These are phyloP conservation scores for Chlorops oryzae DNA, from an alignment of 1,140 invertebrate species.

Conservation along the genomic window DNA sequence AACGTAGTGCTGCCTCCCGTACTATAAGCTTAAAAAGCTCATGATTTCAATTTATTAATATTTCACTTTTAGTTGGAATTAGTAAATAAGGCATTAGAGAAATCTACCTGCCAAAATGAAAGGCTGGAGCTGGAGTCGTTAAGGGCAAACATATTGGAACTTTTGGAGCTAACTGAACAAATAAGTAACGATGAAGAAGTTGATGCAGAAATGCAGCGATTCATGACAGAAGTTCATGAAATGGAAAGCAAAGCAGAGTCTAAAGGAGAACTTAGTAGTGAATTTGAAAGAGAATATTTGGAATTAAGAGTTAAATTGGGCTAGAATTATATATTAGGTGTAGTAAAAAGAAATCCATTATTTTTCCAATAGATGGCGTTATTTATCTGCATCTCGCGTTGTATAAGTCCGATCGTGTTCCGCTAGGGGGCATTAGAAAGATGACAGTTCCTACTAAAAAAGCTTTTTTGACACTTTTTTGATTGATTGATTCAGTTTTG, in stretches of 20 bases:
- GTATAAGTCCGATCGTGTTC: too few relatives aligned
- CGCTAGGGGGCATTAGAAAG: too few relatives aligned
- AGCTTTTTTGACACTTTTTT: too few relatives aligned
- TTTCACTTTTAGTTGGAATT: too few relatives aligned
- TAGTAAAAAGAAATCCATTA: neutral
- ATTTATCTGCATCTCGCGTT: too few relatives aligned
- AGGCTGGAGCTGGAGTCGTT: slow-evolving; percentile 55
- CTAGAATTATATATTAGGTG: neutral
- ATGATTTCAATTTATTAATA: too few relatives aligned
- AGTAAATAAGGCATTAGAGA: too few relatives aligned
- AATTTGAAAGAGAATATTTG: slow-evolving; percentile 14
- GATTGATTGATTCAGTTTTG: too few relatives aligned
- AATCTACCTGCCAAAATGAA: too few relatives aligned
- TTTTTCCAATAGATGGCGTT: neutral
- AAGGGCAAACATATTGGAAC: slow-evolving; percentile 58
- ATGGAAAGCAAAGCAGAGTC: slow-evolving; percentile 5
- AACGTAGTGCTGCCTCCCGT: too few relatives aligned
- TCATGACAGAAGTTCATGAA: slow-evolving; percentile 52
- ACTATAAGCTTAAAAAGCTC: too few relatives aligned
- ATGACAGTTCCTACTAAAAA: too few relatives aligned
- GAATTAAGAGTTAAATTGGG: slow-evolving; percentile 12
- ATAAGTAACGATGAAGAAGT: slow-evolving; percentile 26
- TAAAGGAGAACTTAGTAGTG: slow-evolving; percentile 12
- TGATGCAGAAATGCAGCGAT: slow-evolving; percentile 63
- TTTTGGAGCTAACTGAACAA: slow-evolving; percentile 59